Conservation (phyloP, 2,888 invertebrate species). For the Bhutanitis thaidina region DNA sequence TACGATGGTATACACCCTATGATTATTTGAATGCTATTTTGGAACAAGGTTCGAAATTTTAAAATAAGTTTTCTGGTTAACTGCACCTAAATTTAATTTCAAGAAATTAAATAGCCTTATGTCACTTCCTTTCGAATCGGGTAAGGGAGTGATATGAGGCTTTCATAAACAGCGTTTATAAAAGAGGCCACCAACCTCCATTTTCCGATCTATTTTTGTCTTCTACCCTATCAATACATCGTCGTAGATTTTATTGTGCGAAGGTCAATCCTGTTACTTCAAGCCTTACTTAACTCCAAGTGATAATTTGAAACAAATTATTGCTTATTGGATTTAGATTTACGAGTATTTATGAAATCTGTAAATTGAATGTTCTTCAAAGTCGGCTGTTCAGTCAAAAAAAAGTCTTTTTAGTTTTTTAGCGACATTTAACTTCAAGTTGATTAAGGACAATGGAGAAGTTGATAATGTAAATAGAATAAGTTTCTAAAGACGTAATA, state of each 20-base stretch:
- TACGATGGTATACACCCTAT: no score
- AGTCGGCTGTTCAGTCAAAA: no score
- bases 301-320: neutral
- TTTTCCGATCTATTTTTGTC: conserved; percentile 18
- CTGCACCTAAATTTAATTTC: no score
- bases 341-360: no score
- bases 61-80: no score
- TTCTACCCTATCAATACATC: conserved; percentile 13
- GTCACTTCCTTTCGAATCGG: no score
- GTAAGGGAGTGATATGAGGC: neutral
- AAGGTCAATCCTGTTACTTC: conserved; percentile 8
- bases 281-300: neutral
- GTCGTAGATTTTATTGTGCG: conserved; percentile 18
- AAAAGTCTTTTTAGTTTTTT: no score
- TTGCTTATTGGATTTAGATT: no score
- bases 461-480: neutral
- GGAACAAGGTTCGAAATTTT: no score
- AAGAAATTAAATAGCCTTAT: no score
- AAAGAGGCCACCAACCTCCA: conserved; percentile 16
- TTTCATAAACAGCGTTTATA: conserved; percentile 7
- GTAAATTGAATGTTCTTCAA: no score
- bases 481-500: conserved; percentile 34
- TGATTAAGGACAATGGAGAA: neutral
- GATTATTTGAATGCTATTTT: no score
- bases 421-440: neutral